Evolutionary conservation across 2,113 vertebrate genomes (phyloP).

Genomic region (Haemorhous mexicanus): DNA sequence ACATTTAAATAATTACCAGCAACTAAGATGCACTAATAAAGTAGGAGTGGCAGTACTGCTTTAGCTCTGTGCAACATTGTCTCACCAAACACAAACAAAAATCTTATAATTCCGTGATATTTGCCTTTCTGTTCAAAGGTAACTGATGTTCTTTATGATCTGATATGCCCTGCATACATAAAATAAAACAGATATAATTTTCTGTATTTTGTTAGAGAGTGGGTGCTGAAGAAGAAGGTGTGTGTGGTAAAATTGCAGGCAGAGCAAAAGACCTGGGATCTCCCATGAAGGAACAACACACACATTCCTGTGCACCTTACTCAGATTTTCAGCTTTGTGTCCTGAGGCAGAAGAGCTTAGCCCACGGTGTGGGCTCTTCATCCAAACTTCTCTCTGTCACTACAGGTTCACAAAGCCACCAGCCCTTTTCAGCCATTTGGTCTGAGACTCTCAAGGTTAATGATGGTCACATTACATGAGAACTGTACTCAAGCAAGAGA

Average conservation of each 20-base stretch:
- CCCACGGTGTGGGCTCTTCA: rapidly evolving
- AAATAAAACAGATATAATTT: neutral
- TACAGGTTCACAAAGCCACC: neutral
- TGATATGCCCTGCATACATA: neutral
- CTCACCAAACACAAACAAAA: neutral
- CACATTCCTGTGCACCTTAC: neutral
- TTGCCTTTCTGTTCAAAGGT: neutral
- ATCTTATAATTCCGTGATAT: neutral
- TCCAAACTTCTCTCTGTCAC: neutral
- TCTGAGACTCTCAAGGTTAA: neutral
- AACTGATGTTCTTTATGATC: neutral
- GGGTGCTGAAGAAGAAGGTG: neutral
- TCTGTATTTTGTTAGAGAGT: neutral
- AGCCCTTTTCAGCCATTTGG: neutral
- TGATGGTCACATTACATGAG: rapidly evolving
- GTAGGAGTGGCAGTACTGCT: neutral
- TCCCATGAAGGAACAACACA: neutral
- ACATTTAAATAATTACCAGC: conserved; percentile 30
- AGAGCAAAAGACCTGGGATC: neutral
- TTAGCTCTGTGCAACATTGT: neutral
- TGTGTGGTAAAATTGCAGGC: neutral
- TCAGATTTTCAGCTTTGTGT: neutral
- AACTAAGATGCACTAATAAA: neutral
- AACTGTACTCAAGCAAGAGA: neutral
- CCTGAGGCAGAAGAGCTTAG: neutral